These are phyloP conservation scores for Turdus rufiventris DNA, from an alignment of 2,113 vertebrate genomes.

Conservation along the genomic window DNA sequence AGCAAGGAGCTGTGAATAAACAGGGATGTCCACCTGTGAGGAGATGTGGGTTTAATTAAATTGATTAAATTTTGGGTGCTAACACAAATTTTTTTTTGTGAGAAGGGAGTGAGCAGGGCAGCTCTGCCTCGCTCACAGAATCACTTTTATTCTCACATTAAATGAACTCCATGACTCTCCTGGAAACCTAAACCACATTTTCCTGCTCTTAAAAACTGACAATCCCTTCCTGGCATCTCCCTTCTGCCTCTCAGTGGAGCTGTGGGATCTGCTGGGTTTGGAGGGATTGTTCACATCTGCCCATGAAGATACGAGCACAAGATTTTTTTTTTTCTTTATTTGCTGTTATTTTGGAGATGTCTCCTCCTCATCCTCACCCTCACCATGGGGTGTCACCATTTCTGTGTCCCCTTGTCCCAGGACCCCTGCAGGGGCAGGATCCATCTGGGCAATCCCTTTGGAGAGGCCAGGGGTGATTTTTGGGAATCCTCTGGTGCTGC, in stretches of 20 bases:
- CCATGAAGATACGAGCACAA: fast-evolving
- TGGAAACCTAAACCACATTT: not conserved
- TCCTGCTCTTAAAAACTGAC: not conserved
- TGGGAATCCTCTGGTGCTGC: not conserved
- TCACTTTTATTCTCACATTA: not conserved
- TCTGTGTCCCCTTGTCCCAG: fast-evolving
- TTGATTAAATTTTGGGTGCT: not conserved
- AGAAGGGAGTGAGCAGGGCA: fast-evolving
- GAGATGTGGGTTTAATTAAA: not conserved
- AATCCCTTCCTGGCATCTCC: not conserved
- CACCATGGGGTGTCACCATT: not conserved
- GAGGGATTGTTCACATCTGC: too few species aligned
- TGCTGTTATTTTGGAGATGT: not conserved
- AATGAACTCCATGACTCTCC: not conserved
- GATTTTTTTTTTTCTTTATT: too few species aligned
- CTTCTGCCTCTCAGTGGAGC: not conserved
- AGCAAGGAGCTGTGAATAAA: not conserved
- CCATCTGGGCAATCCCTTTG: too few species aligned
- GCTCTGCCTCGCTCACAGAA: not conserved
- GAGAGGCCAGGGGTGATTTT: not conserved
- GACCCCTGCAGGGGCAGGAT: not conserved
- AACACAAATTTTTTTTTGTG: fast-evolving
- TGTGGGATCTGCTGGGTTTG: not conserved
- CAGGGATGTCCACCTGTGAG: fast-evolving
- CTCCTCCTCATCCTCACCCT: not conserved